A percentile compares a stretch with the other conserved stretches of the same genome.
phyloP scores from a whole-genome alignment of 1,140 invertebrate species.

The Pseudomyrmex pallidus region DNA sequence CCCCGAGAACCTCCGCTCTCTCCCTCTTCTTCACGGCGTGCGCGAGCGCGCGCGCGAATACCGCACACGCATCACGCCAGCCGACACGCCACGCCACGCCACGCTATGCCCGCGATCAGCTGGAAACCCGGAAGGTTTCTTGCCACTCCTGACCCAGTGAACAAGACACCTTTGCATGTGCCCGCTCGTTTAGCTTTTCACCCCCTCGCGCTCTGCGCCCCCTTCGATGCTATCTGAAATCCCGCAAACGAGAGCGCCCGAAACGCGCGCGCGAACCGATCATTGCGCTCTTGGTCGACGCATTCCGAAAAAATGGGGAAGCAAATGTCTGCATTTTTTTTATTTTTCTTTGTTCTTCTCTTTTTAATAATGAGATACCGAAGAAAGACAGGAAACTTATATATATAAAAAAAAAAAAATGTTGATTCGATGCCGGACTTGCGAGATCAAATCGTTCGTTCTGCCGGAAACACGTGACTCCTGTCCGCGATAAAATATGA shows the following conservation, averaged over 20 bases:
- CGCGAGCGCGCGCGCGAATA: slow-evolving; percentile 62
- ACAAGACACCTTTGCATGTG: slow-evolving; percentile 82
- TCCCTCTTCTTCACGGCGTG: slow-evolving; percentile 40
- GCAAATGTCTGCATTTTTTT: no score
- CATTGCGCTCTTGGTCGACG: background rate
- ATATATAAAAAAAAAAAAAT: no score
- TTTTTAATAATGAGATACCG: no score
- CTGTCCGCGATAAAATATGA: background rate
- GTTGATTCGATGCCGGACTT: background rate
- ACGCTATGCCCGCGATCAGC: slow-evolving; percentile 78
- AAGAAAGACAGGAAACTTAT: background rate
- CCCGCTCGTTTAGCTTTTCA: slow-evolving; percentile 74
- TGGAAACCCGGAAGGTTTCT: slow-evolving; percentile 81
- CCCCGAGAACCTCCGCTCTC: slow-evolving; percentile 12
- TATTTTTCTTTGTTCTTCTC: no score
- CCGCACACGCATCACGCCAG: slow-evolving; percentile 81
- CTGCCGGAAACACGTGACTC: no score
- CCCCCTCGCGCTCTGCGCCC: slow-evolving; percentile 37
- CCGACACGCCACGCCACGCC: slow-evolving; percentile 75
- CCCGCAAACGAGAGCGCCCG: slow-evolving; percentile 28
- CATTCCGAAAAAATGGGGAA: no score
- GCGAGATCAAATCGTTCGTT: no score
- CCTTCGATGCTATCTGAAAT: slow-evolving; percentile 49
- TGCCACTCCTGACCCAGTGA: slow-evolving; percentile 83
- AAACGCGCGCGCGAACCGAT: slow-evolving; percentile 1